Conservation (phyloP, 2,797 vertebrate genomes). For the Taeniopygia guttata region DNA sequence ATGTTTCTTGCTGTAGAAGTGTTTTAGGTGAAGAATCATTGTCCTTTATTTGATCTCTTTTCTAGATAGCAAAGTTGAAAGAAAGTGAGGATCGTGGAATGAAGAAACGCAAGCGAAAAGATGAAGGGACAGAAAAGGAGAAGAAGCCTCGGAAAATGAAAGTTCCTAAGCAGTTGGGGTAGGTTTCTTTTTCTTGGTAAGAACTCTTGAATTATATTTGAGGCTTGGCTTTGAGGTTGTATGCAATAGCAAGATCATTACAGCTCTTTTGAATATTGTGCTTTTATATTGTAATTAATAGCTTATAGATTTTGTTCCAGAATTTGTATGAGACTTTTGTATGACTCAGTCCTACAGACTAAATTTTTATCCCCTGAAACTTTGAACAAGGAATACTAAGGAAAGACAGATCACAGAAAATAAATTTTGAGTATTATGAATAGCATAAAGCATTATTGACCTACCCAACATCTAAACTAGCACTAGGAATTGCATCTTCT, state of each 20-base stretch:
- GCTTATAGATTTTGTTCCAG: neutral
- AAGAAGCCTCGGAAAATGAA: conserved; percentile 91
- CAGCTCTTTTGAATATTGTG: neutral
- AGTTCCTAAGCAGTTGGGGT: conserved; percentile 90
- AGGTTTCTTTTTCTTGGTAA: neutral
- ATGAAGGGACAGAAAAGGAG: conserved; percentile 85
- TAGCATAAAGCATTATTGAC: neutral
- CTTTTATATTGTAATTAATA: neutral
- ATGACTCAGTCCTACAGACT: neutral
- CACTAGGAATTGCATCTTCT: neutral
- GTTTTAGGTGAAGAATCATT: neutral
- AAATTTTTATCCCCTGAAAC: neutral
- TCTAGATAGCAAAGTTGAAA: conserved; percentile 83
- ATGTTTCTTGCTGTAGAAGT: neutral
- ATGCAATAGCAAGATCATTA: neutral
- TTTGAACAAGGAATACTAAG: neutral
- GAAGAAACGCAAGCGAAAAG: conserved; percentile 92
- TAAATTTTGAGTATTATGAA: neutral
- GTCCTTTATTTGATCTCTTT: neutral
- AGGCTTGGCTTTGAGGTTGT: neutral
- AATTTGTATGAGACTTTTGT: fast-evolving
- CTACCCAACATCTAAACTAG: neutral
- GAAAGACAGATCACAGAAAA: neutral
- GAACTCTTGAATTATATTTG: neutral
- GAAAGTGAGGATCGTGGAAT: conserved; percentile 88